These are phyloP conservation scores for Muscidifurax raptorellus DNA, from an alignment of 1,140 invertebrate species.

Conservation along the genomic window DNA sequence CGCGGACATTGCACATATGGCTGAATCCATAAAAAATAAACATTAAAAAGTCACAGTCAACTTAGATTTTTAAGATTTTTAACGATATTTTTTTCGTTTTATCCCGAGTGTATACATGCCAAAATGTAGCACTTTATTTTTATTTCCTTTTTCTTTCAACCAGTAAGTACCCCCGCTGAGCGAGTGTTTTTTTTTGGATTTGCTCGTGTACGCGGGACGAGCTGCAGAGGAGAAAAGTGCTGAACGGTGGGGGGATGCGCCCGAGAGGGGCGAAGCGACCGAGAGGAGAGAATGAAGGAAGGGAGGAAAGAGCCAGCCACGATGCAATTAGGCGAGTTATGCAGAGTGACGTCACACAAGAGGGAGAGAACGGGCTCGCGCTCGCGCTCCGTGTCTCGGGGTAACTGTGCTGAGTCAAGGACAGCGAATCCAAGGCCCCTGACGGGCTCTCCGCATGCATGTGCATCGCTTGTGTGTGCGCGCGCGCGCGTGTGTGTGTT, in stretches of 20 bases:
- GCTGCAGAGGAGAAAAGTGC: neutral
- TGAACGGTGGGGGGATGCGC: neutral
- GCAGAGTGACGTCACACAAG: conserved; percentile 74
- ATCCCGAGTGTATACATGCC: too few species aligned
- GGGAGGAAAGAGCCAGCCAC: conserved; percentile 53
- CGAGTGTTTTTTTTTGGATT: too few species aligned
- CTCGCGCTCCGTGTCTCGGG: conserved; percentile 60
- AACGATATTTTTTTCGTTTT: too few species aligned
- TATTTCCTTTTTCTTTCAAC: too few species aligned
- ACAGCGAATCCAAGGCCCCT: conserved; percentile 72
- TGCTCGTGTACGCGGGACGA: conserved; percentile 7
- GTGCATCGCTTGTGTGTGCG: conserved; percentile 32
- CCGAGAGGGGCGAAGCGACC: conserved; percentile 10
- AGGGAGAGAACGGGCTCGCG: conserved; percentile 27
- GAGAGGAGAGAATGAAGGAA: conserved; percentile 31
- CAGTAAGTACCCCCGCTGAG: too few species aligned
- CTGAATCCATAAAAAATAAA: too few species aligned
- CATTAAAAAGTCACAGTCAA: too few species aligned
- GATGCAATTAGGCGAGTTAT: conserved; percentile 76
- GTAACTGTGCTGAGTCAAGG: conserved; percentile 76
- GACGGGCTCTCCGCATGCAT: conserved; percentile 54
- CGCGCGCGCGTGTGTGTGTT: neutral
- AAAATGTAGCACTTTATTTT: too few species aligned
- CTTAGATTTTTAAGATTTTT: too few species aligned
- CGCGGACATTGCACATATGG: too few species aligned